Evolutionary conservation across 92 coral and sea anemone genomes (phyloP).

Genomic region (Bergia puertoricense): DNA sequence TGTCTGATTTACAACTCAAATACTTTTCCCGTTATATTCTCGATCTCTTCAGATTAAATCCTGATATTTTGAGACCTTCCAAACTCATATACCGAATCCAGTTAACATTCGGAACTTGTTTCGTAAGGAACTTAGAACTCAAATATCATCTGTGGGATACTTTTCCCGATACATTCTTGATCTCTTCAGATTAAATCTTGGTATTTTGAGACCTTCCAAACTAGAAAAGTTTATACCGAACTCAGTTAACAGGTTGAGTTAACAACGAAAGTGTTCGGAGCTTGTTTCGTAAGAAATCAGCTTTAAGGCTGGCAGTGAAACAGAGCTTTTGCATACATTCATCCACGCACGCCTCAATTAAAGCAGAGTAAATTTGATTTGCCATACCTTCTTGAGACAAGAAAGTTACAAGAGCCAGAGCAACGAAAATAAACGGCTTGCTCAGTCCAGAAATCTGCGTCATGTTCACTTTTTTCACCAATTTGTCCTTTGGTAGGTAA

Average conservation of each 20-base stretch:
- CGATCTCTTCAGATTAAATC: neutral
- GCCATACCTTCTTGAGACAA: constrained; percentile 29
- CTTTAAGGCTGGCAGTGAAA: neutral
- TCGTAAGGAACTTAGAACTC: no score
- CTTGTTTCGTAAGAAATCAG: neutral
- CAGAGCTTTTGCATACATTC: neutral
- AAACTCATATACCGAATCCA: neutral
- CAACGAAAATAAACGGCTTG: neutral
- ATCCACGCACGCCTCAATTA: neutral
- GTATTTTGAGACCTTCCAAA: no score
- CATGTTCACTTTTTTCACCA: neutral
- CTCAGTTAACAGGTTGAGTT: neutral
- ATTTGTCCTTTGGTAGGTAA: neutral
- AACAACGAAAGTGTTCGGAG: no score
- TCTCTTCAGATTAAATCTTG: neutral
- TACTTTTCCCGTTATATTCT: neutral
- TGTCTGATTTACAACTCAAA: no score
- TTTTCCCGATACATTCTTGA: neutral
- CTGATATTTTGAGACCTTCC: neutral
- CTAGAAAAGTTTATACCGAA: no score
- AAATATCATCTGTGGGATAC: no score
- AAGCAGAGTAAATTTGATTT: constrained; percentile 28
- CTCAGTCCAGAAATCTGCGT: neutral
- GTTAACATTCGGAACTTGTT: neutral
- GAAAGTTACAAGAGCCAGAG: neutral